Conservation (phyloP, 2,888 invertebrate species). For the Spodoptera littoralis region DNA sequence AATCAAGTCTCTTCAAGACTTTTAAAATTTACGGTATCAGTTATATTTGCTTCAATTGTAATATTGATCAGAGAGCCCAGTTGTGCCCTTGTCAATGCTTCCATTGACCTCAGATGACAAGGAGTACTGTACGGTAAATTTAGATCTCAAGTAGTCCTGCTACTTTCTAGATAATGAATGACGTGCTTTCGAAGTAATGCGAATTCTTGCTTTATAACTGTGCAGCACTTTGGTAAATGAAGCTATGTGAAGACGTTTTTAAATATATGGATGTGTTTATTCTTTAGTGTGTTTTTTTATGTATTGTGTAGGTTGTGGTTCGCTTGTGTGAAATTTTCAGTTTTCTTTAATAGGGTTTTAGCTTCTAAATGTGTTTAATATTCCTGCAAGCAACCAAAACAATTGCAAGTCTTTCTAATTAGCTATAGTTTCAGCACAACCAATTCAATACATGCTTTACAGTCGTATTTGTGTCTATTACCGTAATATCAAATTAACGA, state of each 20-base stretch:
- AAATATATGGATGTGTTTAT: not conserved
- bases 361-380: too few relatives aligned
- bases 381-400: too few relatives aligned
- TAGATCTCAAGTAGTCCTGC: constrained; percentile 58
- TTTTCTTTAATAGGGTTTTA: too few relatives aligned
- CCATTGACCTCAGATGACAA: constrained; percentile 67
- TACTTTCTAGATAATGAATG: constrained; percentile 60
- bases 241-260: constrained; percentile 4
- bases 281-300: too few relatives aligned
- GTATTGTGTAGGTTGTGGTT: too few relatives aligned
- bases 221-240: constrained; percentile 11
- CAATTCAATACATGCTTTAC: not conserved
- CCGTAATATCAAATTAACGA: too few relatives aligned
- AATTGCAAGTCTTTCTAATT: too few relatives aligned
- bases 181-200: constrained; percentile 46
- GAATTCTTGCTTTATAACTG: constrained; percentile 31
- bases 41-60: constrained; percentile 43
- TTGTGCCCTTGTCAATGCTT: constrained; percentile 71
- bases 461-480: too few relatives aligned
- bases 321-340: too few relatives aligned
- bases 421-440: too few relatives aligned
- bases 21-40: constrained; percentile 24
- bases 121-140: constrained; percentile 59
- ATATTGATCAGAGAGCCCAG: constrained; percentile 35
- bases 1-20: constrained; percentile 7